Base-by-base conservation (phyloP, 2,797 vertebrate species). In the Erethizon dorsatum region DNA sequence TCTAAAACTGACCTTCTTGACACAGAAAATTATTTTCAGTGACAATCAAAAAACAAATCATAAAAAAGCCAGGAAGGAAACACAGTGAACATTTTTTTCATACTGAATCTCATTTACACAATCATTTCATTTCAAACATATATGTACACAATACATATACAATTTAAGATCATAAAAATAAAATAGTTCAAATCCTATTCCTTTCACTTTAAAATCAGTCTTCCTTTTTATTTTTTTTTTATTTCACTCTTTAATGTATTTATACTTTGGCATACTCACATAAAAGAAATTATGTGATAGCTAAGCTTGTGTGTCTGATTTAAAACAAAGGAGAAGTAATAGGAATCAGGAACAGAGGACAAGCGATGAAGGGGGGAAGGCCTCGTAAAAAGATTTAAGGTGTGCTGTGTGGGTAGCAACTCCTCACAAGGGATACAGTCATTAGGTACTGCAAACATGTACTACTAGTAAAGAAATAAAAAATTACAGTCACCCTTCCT, bases 131-230 rank as follows among this genome's bases (percentile, higher is more conserved):
- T 24, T 28, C 28, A 65, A 20, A 86, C 75, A 73, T 3, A 28
- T 11, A 65, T 50, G 28, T 10, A 18, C 4, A 91, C 77, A 52
- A 71, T 77, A 57, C 57, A 67, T 52, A 45, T 89, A 50, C 20
- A 80, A 79, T 28, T 5, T 79, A 89, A 84, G 15, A 57, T 57
- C 26, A 56, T 6, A 80, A 22, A 73, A 86, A 80, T 59, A 67
- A 82, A 95, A 59, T n/a, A 63, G 54, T 24, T 71, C 12, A 65
- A 80, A 75, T 80, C 47, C 33, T 57, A 1, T 33, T 75, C 61
- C 24, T 80, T 83, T 18, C 59, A 24, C 41, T 82, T 80, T 92
- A 77, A 96, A 91, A 88, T n/a, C 33, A 69, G 14, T 20, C 33
- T 69, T 69, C n/a, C 65, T 37, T n/a, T 15, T 14, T 14, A 67